Percentiles rank a stretch among this genome's conserved stretches.
Evolutionary conservation across 64 coral and sea anemone genomes (phyloP).

Genomic region (Montipora capricornis): DNA sequence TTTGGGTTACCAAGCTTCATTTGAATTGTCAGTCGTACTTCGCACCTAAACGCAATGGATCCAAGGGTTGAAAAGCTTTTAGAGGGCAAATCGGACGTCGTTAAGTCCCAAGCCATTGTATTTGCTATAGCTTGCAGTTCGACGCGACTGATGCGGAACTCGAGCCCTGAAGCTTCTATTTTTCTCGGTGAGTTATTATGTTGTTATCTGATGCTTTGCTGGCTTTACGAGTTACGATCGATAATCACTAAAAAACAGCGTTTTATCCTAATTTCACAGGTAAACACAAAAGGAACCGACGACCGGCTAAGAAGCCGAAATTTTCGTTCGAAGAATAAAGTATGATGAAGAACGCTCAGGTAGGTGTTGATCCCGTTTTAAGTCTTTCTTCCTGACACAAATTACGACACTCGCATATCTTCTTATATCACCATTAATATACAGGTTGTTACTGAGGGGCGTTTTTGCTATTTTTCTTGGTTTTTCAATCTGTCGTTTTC

Average conservation of each 20-base stretch:
- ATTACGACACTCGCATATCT: neutral
- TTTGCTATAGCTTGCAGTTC: constrained; percentile 2
- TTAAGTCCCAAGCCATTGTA: constrained; percentile 8
- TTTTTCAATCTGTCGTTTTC: neutral
- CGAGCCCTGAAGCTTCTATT: neutral
- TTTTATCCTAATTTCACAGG: neutral
- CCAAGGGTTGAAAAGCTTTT: constrained; percentile 27
- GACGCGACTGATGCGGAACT: neutral
- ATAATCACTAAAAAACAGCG: no score
- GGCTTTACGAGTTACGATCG: neutral
- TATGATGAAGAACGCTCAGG: constrained; percentile 11
- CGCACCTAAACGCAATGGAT: neutral
- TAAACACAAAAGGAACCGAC: neutral
- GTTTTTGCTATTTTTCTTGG: neutral
- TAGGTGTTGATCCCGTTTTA: neutral
- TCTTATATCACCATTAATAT: no score
- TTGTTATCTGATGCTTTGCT: neutral
- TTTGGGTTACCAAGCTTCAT: neutral
- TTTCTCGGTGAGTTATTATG: neutral
- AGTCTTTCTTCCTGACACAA: neutral
- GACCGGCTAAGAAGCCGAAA: neutral
- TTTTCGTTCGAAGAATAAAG: constrained; percentile 35
- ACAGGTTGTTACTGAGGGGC: no score
- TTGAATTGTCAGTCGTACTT: neutral
- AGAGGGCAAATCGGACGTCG: neutral